Base-by-base conservation (phyloP, 1,140 invertebrate genomes). In the Papilio polyxenes region DNA sequence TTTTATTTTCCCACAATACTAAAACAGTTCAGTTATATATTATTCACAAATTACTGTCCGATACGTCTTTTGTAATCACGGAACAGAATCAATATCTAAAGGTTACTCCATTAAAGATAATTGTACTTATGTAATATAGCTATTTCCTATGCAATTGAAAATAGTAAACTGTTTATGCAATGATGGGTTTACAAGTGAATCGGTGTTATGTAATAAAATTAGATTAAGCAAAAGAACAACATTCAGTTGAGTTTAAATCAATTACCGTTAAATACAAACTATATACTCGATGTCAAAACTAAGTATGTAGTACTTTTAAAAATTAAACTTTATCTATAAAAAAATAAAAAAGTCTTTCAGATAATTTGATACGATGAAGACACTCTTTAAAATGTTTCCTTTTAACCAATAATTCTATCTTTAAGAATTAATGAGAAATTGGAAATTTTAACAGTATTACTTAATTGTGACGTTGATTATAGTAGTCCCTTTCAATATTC, bases 51-150 rank as follows among this genome's bases (percentile, higher is more conserved):
- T 51, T n/a, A 17, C 53, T 56, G 53, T 23, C 23, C 23, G 51
- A 53, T 65, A 15, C 62, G 51, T 76, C 44, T 48, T 51, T 76
- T n/a, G 44, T 3, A 77, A 77, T 56, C 49, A 49, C 49, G 75
- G 75, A 77, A 77, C 8, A 10, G 48, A 31, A 8, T 53, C 11
- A n/a, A 10, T 20, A 49, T 51, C 20, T n/a, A 56, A 77, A 77
- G 75, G 75, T 53, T 31, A 77, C 2, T 76, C 44, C 17, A 75
- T 48, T 75, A 75, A 75, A 75, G 72, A 7, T 44, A 74, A 74
- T 40, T 40, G 5, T 15, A 13, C 48, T 76, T 76, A 76, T 53
- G 48, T 76, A 76, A 76, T 49, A 17, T 1, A 49, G 20, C n/a
- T 20, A 44, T 74, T 65, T 65, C 62, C 62, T 65, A 23, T 65